Conservation (phyloP, 2,797 vertebrate species). For the Champsocephalus gunnari region DNA sequence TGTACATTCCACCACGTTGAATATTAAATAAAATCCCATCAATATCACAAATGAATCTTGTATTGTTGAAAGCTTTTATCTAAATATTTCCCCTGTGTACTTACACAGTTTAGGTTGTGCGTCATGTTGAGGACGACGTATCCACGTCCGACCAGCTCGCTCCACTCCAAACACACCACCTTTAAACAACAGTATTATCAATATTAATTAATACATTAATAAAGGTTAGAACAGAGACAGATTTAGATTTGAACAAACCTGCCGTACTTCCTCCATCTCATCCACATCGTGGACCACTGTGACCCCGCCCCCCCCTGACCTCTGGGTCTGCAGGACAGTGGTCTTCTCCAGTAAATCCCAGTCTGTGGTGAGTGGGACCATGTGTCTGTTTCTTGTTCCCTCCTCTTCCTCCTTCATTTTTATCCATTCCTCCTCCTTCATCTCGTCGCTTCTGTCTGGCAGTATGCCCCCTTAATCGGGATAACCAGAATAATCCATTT, state of each 20-base stretch:
- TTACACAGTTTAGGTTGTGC: conserved; percentile 94
- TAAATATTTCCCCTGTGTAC: conserved; percentile 61
- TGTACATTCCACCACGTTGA: too few relatives aligned
- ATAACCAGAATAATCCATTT: too few relatives aligned
- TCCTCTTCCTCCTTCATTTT: conserved; percentile 26
- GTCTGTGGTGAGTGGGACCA: conserved; percentile 68
- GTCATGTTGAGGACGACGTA: conserved; percentile 95
- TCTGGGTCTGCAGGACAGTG: conserved; percentile 48
- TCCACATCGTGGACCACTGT: conserved; percentile 73
- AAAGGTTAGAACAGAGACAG: neutral
- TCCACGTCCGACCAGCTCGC: conserved; percentile 89
- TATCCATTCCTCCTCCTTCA: conserved; percentile 36
- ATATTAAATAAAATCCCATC: too few relatives aligned
- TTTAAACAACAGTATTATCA: conserved; percentile 48
- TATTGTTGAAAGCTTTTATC: neutral
- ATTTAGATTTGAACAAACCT: conserved; percentile 78
- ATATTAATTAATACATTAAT: neutral
- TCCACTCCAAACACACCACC: conserved; percentile 98
- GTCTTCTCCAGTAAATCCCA: conserved; percentile 70
- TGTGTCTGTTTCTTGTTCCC: conserved; percentile 30
- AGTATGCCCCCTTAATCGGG: conserved; percentile 2
- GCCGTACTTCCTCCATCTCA: conserved; percentile 81
- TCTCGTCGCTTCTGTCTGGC: conserved; percentile 45
- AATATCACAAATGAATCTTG: neutral
- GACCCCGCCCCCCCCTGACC: conserved; percentile 56